Evolutionary conservation across 2,113 vertebrate species (phyloP).

Genomic region (Fregata magnificens): DNA sequence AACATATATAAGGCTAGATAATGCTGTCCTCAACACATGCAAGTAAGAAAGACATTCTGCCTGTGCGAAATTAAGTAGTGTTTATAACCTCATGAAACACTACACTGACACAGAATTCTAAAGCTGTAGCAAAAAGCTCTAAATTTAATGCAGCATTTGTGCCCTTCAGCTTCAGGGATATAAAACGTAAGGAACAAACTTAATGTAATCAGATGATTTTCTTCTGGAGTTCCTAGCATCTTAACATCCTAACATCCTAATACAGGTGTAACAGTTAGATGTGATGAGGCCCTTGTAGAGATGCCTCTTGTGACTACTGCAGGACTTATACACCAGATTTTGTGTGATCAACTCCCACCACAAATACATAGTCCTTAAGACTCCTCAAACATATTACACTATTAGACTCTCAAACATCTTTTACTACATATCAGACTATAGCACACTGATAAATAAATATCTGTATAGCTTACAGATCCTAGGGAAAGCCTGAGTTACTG

Average conservation of each 20-base stretch:
- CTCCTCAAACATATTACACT: neutral
- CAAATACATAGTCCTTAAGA: neutral
- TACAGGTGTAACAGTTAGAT: neutral
- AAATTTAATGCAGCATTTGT: neutral
- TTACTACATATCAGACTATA: neutral
- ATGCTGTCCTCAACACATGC: neutral
- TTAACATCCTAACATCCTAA: neutral
- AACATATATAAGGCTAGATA: neutral
- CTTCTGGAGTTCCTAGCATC: neutral
- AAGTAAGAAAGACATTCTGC: neutral
- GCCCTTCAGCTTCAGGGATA: neutral
- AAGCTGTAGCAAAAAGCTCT: neutral
- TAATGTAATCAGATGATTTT: neutral
- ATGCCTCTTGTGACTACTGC: neutral
- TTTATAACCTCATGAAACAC: neutral
- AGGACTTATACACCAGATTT: neutral
- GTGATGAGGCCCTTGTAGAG: neutral
- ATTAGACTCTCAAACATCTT: neutral
- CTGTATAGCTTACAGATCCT: neutral
- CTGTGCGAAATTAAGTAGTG: neutral
- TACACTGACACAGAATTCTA: neutral
- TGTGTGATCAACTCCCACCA: neutral
- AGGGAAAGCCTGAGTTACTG: neutral
- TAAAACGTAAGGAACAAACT: neutral
- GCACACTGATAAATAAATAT: neutral